phyloP scores from a whole-genome alignment of 1,140 invertebrate species.

The Hirudo medicinalis region DNA sequence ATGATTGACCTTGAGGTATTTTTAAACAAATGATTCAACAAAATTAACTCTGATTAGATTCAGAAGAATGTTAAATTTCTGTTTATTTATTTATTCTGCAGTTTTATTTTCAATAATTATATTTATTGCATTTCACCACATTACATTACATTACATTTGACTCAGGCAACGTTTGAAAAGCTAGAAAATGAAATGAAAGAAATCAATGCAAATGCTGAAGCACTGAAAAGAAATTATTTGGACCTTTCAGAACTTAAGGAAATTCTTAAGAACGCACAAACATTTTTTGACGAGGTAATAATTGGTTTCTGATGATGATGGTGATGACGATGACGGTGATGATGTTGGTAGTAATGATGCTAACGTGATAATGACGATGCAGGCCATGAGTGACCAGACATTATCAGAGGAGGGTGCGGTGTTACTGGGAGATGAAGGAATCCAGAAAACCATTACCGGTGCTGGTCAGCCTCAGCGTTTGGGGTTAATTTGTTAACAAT shows the following conservation, averaged over 20 bases:
- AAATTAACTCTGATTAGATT: too few relatives aligned
- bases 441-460: conserved; percentile 48
- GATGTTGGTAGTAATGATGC: background rate
- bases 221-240: conserved; percentile 79
- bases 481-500: conserved; percentile 50
- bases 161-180: conserved; percentile 44
- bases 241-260: conserved; percentile 83
- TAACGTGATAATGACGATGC: conserved; percentile 14
- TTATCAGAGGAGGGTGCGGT: conserved; percentile 83
- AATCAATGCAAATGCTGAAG: conserved; percentile 78
- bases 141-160: background rate
- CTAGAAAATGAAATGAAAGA: conserved; percentile 37
- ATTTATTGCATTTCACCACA: background rate
- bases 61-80: too few relatives aligned
- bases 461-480: conserved; percentile 85
- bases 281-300: conserved; percentile 76
- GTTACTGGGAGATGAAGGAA: conserved; percentile 80
- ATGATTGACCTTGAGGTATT: conserved; percentile 69
- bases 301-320: background rate
- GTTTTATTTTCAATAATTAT: background rate
- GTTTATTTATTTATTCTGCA: too few relatives aligned
- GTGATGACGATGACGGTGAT: background rate
- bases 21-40: background rate
- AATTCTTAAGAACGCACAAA: conserved; percentile 82
- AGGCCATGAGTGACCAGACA: conserved; percentile 38